phyloP scores from a whole-genome alignment of 2,797 vertebrate species.

The Pelochelys cantorii region DNA sequence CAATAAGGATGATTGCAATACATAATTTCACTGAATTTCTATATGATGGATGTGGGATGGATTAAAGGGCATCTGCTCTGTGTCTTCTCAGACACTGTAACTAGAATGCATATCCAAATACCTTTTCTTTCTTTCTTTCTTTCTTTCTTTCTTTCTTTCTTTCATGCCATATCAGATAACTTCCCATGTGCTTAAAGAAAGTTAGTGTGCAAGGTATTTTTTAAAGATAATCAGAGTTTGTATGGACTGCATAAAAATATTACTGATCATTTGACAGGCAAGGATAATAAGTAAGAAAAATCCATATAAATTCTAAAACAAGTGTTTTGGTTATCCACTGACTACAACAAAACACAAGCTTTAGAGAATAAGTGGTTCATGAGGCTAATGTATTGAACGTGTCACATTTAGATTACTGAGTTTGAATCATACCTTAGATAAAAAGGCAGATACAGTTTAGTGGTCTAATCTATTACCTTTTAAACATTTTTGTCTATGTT shows the following conservation, averaged over 20 bases:
- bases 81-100: not conserved
- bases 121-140: not conserved
- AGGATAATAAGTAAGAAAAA: not conserved
- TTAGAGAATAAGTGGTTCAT: not conserved
- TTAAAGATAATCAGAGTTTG: not conserved
- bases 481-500: not conserved
- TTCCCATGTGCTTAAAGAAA: not conserved
- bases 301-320: not conserved
- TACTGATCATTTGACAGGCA: not conserved
- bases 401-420: not conserved
- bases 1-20: not conserved
- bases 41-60: fast-evolving
- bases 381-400: not conserved
- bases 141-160: not conserved
- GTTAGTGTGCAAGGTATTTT: not conserved
- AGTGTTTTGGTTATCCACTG: not conserved
- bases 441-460: not conserved
- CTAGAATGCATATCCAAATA: not conserved
- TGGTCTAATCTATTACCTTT: not conserved
- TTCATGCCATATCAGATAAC: not conserved
- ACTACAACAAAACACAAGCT: fast-evolving
- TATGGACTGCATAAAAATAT: not conserved
- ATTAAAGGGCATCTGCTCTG: not conserved
- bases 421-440: not conserved
- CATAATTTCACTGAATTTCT: not conserved